phyloP scores from a whole-genome alignment of 1,140 invertebrate genomes.

The Rhyzopertha dominica region DNA sequence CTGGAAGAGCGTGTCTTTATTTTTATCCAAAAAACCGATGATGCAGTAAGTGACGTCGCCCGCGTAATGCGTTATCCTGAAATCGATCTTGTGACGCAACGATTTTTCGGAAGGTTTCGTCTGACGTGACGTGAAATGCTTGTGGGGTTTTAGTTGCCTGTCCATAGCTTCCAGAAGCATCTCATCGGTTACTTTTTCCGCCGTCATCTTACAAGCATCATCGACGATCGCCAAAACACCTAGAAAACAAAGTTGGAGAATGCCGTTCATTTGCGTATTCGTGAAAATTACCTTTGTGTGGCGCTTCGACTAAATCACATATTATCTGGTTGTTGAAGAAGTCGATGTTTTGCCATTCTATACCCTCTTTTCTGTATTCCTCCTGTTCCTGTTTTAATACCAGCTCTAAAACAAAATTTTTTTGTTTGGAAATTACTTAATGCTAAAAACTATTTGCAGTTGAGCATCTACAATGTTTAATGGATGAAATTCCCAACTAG shows the following conservation, averaged over 20 bases:
- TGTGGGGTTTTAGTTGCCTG: slow-evolving; percentile 77
- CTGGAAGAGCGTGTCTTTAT: slow-evolving; percentile 92
- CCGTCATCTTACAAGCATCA: slow-evolving; percentile 84
- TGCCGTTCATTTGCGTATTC: slow-evolving; percentile 1
- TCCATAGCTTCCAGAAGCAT: slow-evolving; percentile 92
- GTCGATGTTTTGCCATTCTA: slow-evolving; percentile 84
- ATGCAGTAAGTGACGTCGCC: slow-evolving; percentile 93
- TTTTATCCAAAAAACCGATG: slow-evolving; percentile 91
- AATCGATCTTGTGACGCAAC: slow-evolving; percentile 60
- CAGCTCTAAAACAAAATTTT: slow-evolving; percentile 60
- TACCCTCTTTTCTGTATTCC: slow-evolving; percentile 88
- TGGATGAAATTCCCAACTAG: too few relatives aligned
- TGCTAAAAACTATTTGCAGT: too few relatives aligned
- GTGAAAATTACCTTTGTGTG: slow-evolving; percentile 60
- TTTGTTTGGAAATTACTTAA: not conserved
- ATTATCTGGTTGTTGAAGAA: slow-evolving; percentile 94
- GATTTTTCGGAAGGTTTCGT: slow-evolving; percentile 76
- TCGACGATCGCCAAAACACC: slow-evolving; percentile 89
- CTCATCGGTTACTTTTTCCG: slow-evolving; percentile 88
- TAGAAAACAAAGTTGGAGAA: slow-evolving; percentile 9
- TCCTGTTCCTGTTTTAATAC: slow-evolving; percentile 95
- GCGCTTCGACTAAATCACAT: slow-evolving; percentile 87
- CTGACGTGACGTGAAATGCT: slow-evolving; percentile 86
- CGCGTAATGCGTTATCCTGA: slow-evolving; percentile 70
- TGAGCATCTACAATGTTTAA: too few relatives aligned